Evolutionary conservation across 1,140 invertebrate species (phyloP).

Genomic region (Calliphora vicina): DNA sequence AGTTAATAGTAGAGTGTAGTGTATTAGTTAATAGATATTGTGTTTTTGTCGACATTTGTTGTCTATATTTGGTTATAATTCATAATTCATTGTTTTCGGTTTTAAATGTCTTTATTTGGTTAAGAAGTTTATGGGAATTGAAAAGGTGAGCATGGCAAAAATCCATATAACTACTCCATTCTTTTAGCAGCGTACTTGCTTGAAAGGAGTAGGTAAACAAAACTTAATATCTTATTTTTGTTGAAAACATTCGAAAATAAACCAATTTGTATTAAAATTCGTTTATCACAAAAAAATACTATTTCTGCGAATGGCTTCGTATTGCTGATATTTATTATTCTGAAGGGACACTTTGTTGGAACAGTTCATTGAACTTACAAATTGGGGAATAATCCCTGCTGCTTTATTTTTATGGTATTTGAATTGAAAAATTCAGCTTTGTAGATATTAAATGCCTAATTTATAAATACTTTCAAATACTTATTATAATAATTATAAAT

Average conservation of each 20-base stretch:
- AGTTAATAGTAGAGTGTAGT: background rate
- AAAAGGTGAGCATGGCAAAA: background rate
- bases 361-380: no score
- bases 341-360: no score
- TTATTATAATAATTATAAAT: no score
- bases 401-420: no score
- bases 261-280: no score
- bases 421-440: no score
- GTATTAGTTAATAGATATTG: constrained; percentile 32
- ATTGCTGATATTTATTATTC: no score
- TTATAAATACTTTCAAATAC: no score
- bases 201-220: background rate
- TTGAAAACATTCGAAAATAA: background rate
- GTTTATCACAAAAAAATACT: no score
- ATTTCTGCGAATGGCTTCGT: no score
- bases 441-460: no score
- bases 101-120: constrained; percentile 29
- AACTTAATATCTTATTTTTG: background rate
- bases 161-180: background rate
- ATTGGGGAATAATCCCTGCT: no score
- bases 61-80: constrained; percentile 33
- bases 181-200: background rate
- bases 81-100: constrained; percentile 27
- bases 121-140: constrained; percentile 7
- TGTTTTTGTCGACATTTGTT: constrained; percentile 26